These are phyloP conservation scores for Drosophila mercatorum DNA, from an alignment of 2,888 invertebrate species.

Conservation along the genomic window DNA sequence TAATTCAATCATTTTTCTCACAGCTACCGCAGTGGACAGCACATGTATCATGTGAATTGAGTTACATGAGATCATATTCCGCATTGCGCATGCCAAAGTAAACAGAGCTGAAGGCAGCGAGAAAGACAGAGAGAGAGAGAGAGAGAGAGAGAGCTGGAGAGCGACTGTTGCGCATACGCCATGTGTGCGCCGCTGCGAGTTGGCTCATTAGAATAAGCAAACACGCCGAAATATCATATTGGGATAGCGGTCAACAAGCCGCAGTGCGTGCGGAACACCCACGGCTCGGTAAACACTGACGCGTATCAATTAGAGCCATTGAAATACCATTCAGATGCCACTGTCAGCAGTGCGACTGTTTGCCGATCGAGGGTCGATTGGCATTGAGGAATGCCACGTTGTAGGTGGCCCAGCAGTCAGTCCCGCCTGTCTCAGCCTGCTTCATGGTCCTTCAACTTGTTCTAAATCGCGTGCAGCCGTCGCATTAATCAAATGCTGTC, in stretches of 20 bases:
- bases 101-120: neutral
- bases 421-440: constrained; percentile 12
- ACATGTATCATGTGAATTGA: constrained; percentile 67
- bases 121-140: neutral
- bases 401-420: constrained; percentile 61
- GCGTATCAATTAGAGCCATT: constrained; percentile 71
- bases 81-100: constrained; percentile 42
- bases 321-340: constrained; percentile 17
- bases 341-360: constrained; percentile 45
- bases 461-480: constrained; percentile 70
- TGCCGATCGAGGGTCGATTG: constrained; percentile 48
- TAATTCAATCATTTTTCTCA: constrained; percentile 78
- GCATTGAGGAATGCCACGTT: constrained; percentile 69
- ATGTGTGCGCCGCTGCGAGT: constrained; percentile 22
- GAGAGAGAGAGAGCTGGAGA: neutral
- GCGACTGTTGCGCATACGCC: constrained; percentile 41
- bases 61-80: constrained; percentile 73
- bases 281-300: constrained; percentile 71
- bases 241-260: constrained; percentile 65
- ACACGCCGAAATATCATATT: constrained; percentile 48
- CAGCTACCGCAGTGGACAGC: constrained; percentile 54
- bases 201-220: constrained; percentile 72
- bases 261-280: constrained; percentile 70
- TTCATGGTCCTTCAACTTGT: constrained; percentile 44
- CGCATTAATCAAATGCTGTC: constrained; percentile 59